Evolutionary conservation across 2,797 vertebrate species (phyloP), one percentile per base, ranked within the genome.

Genomic region (Chrysocyon brachyurus): DNA sequence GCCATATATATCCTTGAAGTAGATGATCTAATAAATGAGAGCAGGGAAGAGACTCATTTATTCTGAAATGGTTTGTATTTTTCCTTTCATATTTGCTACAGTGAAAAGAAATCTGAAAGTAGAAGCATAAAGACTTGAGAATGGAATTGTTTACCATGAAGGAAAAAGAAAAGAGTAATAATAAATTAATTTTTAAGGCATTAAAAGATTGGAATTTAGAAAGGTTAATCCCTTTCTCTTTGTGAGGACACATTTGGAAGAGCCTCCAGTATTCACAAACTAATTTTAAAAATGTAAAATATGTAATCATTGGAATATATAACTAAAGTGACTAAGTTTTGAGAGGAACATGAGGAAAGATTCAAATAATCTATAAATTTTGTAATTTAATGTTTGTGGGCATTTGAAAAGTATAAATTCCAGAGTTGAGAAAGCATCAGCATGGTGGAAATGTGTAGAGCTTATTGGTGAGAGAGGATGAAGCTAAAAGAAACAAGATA

Each of bases 31-130:
- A 90, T 91, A 96, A 96, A 88, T 92, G 85, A 96, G 88, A 90
- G 59, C 36, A 85, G 57, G 66, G 59, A 96, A 83, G 57, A 94
- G 49, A 93, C 22, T 92, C 36, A 70, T 93, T 96, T 91, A 90
- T 72, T 93, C 64, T 89, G 81, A 97, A 90, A 91, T 64, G 72
- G 22, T 90, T 92, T 97, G 68, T 92, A 77, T 92, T 92, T 92
- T 97, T 90, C 87, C 72, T 94, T 97, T 96, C 90, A 61, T 94
- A 90, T 91, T 95, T 95, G 66, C 77, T 93, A 91, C 82, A 96
- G 52, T 79, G 79, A 96, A 93, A 97, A 97, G 90, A 95, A 94
- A 85, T 66, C 52, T 87, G 88, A 93, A 98, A 89, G 98, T 97
- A 92, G 96, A 92, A 82, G 72, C 96, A 73, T 49, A 93, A 96